Conservation (phyloP, 2,113 vertebrate species). For the Tupaia tana region DNA sequence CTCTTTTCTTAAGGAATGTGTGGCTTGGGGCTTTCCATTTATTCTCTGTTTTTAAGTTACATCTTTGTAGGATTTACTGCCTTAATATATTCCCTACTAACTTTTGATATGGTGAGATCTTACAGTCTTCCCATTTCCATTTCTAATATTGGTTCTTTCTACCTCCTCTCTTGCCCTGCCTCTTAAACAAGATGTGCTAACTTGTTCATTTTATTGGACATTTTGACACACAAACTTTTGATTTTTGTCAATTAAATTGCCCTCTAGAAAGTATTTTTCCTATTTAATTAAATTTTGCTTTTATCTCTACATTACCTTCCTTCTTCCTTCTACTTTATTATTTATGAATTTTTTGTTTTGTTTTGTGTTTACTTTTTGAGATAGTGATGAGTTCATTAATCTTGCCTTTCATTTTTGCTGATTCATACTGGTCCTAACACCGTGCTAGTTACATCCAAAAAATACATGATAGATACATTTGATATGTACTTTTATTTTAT, state of each 20-base stretch:
- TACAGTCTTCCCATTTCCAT: background rate
- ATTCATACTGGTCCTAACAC: fast-evolving
- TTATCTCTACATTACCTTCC: background rate
- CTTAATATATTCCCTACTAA: background rate
- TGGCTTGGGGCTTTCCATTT: background rate
- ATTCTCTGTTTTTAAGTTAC: background rate
- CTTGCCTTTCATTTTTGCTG: background rate
- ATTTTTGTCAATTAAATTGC: fast-evolving
- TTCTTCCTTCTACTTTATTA: background rate
- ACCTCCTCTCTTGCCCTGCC: background rate
- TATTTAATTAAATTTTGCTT: background rate
- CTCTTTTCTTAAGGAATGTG: background rate
- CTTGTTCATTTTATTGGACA: background rate
- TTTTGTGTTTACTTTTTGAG: background rate
- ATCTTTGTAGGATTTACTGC: background rate
- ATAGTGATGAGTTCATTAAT: background rate
- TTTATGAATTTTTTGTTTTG: too few relatives aligned
- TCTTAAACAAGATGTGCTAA: background rate
- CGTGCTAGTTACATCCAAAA: background rate
- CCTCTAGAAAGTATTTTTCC: background rate
- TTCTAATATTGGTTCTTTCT: background rate
- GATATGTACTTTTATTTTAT: background rate
- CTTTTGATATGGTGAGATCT: background rate
- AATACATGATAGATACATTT: background rate
- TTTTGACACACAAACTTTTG: background rate